These are phyloP conservation scores for Mythimna impura DNA, from an alignment of 2,888 invertebrate genomes.

Conservation along the genomic window DNA sequence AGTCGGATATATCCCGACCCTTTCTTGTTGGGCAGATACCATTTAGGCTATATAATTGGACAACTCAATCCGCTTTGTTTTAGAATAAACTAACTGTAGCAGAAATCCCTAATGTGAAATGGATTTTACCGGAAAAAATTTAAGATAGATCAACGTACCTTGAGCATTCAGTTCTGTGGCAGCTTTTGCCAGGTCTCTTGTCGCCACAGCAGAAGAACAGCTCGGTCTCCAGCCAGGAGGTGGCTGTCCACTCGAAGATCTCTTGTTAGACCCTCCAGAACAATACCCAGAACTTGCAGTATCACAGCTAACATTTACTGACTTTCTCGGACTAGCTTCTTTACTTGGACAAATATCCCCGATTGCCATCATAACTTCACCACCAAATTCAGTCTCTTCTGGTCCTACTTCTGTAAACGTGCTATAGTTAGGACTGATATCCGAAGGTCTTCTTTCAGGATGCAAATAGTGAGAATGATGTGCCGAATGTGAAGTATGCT, in stretches of 20 bases:
- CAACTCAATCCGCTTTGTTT: constrained; percentile 32
- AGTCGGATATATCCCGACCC: constrained; percentile 28
- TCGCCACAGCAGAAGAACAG: constrained; percentile 91
- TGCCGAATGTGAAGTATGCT: constrained; percentile 93
- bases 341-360: constrained; percentile 87
- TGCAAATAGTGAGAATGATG: constrained; percentile 90
- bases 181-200: constrained; percentile 90
- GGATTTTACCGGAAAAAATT: background rate
- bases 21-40: constrained; percentile 32
- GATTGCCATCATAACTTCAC: constrained; percentile 82
- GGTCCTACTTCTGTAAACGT: constrained; percentile 88
- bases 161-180: constrained; percentile 93
- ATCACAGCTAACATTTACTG: constrained; percentile 88
- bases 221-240: constrained; percentile 91
- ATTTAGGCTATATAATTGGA: constrained; percentile 50
- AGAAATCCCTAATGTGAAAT: constrained; percentile 9
- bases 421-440: constrained; percentile 88
- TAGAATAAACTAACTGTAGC: background rate
- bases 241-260: constrained; percentile 87
- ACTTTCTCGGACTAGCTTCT: constrained; percentile 88
- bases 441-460: constrained; percentile 86
- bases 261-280: constrained; percentile 87
- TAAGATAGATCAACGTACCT: constrained; percentile 87
- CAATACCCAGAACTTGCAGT: constrained; percentile 88
- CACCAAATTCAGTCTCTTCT: constrained; percentile 85